Conservation (phyloP, 2,113 vertebrate genomes). For the Proterorhinus semilunaris region DNA sequence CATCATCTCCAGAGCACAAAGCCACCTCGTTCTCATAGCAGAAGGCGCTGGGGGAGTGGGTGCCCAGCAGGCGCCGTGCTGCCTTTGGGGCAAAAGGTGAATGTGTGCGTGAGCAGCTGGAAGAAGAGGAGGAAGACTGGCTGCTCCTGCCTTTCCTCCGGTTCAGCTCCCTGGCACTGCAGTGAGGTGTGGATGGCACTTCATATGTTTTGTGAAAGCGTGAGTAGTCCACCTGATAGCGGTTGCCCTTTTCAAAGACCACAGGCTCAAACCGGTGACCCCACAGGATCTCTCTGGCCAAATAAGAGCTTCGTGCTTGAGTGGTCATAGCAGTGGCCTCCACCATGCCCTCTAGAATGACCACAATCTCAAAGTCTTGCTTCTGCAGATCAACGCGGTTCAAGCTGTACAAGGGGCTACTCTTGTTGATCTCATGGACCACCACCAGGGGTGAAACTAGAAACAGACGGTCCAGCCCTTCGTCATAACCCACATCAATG, state of each 20-base stretch:
- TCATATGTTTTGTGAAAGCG: slow-evolving; percentile 94
- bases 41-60: slow-evolving; percentile 90
- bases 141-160: slow-evolving; percentile 52
- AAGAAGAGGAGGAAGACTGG: slow-evolving; percentile 58
- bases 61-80: slow-evolving; percentile 69
- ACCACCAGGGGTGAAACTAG: slow-evolving; percentile 72
- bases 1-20: slow-evolving; percentile 86
- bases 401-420: slow-evolving; percentile 74
- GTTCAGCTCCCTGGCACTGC: slow-evolving; percentile 85
- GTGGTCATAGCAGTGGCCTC: slow-evolving; percentile 97
- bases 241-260: slow-evolving; percentile 90
- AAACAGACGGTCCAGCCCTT: slow-evolving; percentile 73
- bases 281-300: slow-evolving; percentile 93
- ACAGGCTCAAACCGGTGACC: slow-evolving; percentile 93
- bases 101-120: slow-evolving; percentile 56
- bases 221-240: slow-evolving; percentile 94
- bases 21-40: slow-evolving; percentile 95
- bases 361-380: slow-evolving; percentile 93
- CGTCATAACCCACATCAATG: slow-evolving; percentile 74
- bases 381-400: slow-evolving; percentile 84
- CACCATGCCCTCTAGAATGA: slow-evolving; percentile 95
- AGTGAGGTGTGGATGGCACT: slow-evolving; percentile 88
- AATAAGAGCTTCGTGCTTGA: slow-evolving; percentile 93
- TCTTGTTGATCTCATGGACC: slow-evolving; percentile 74
- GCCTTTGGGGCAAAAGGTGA: slow-evolving; percentile 52